phyloP scores from a whole-genome alignment of 2,888 invertebrate species.

The Eristalis arbustorum region DNA sequence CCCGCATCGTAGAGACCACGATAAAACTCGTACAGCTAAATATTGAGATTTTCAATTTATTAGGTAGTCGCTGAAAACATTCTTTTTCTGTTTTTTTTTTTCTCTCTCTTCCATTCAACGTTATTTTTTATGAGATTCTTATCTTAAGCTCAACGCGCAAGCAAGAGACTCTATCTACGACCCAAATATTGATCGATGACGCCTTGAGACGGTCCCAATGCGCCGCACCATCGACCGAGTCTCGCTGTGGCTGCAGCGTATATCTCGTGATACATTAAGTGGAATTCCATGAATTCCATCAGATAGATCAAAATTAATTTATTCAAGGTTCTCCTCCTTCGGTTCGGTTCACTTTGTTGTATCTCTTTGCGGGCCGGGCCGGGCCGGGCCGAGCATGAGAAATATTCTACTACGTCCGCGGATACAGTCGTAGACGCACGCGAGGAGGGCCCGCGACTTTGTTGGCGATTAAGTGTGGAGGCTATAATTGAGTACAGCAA shows the following conservation, averaged over 20 bases:
- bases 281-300: conserved; percentile 63
- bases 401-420: neutral
- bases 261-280: conserved; percentile 32
- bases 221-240: neutral
- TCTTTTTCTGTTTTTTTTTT: neutral
- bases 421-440: neutral
- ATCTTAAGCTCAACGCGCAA: conserved; percentile 28
- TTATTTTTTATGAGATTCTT: conserved; percentile 23
- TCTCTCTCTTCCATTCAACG: conserved; percentile 13
- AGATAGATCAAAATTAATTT: conserved; percentile 61
- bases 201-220: conserved; percentile 16
- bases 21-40: neutral
- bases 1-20: neutral
- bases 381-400: neutral
- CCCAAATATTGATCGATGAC: conserved; percentile 59
- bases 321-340: conserved; percentile 60
- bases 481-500: conserved; percentile 53
- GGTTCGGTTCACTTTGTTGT: conserved; percentile 31
- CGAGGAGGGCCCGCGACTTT: conserved; percentile 5
- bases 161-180: conserved; percentile 29
- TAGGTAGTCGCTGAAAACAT: neutral
- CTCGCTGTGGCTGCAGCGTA: conserved; percentile 17
- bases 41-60: neutral
- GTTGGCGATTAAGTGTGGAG: conserved; percentile 39
- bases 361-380: neutral